These are phyloP conservation scores for Branchipolynoe longqiensis DNA, from an alignment of 2,888 invertebrate genomes.

Conservation along the genomic window DNA sequence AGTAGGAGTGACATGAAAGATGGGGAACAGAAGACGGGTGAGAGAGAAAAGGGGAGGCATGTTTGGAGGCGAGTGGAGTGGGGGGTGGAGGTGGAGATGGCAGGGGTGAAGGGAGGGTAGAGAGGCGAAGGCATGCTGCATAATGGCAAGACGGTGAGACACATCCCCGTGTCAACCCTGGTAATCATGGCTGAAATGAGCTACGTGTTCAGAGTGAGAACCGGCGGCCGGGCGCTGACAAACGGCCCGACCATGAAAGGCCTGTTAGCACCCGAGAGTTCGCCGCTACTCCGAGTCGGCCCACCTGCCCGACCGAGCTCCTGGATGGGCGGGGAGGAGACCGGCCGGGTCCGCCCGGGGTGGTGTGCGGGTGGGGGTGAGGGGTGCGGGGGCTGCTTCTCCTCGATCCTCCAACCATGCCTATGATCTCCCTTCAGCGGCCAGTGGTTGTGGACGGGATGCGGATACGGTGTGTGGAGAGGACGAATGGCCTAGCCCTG, in stretches of 20 bases:
- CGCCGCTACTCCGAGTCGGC: too few relatives aligned
- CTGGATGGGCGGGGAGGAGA: not conserved
- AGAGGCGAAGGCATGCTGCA: not conserved
- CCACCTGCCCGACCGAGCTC: too few relatives aligned
- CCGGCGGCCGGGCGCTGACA: conserved; percentile 20
- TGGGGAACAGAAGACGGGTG: too few relatives aligned
- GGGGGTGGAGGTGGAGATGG: too few relatives aligned
- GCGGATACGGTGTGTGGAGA: too few relatives aligned
- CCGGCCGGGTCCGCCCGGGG: not conserved
- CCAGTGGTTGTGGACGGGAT: too few relatives aligned
- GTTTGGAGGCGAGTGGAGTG: not conserved
- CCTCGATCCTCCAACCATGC: too few relatives aligned
- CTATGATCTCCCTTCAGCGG: too few relatives aligned
- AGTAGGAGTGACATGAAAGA: not conserved
- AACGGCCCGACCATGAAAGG: conserved; percentile 36
- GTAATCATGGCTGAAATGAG: conserved; percentile 51
- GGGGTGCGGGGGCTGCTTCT: not conserved
- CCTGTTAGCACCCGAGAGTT: conserved; percentile 32
- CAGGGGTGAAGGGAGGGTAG: too few relatives aligned
- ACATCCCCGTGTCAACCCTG: conserved; percentile 52
- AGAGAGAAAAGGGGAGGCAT: not conserved
- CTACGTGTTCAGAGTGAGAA: conserved; percentile 40
- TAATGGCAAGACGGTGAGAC: conserved; percentile 46
- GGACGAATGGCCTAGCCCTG: too few relatives aligned
- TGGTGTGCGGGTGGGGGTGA: not conserved